phyloP scores from a whole-genome alignment of 2,113 vertebrate species.

The Pungitius pungitius region DNA sequence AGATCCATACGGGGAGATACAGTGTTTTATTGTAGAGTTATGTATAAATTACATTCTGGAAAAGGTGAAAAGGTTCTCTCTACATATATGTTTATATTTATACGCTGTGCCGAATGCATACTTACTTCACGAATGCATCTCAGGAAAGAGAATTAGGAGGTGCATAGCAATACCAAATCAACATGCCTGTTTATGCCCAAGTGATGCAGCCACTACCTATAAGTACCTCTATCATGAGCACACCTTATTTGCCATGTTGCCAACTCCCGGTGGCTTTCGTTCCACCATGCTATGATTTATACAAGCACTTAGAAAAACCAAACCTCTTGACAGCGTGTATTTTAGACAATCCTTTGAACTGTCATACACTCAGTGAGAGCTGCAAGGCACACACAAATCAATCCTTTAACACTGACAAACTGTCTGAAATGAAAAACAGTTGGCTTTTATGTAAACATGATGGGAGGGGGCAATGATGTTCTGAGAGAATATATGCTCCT shows the following conservation, averaged over 20 bases:
- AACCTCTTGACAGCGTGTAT: constrained; percentile 51
- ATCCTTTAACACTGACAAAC: constrained; percentile 62
- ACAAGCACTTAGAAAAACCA: constrained; percentile 51
- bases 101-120: background rate
- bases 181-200: constrained; percentile 6
- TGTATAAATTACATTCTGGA: background rate
- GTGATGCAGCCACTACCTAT: background rate
- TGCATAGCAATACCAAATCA: background rate
- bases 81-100: constrained; percentile 1
- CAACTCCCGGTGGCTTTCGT: constrained; percentile 24
- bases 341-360: constrained; percentile 65
- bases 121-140: constrained; percentile 1
- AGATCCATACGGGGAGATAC: background rate
- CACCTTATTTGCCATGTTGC: constrained; percentile 2
- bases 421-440: constrained; percentile 59
- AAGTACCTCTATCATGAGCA: constrained; percentile 2
- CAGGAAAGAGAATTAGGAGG: constrained; percentile 7
- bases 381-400: constrained; percentile 56
- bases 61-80: constrained; percentile 28
- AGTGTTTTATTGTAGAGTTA: background rate
- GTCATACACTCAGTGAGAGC: constrained; percentile 59
- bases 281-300: constrained; percentile 43
- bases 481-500: constrained; percentile 39
- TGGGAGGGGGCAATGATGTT: constrained; percentile 39
- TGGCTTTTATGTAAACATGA: constrained; percentile 48